Evolutionary conservation across 2,797 vertebrate species (phyloP).

Genomic region (Gymnothorax javanicus): DNA sequence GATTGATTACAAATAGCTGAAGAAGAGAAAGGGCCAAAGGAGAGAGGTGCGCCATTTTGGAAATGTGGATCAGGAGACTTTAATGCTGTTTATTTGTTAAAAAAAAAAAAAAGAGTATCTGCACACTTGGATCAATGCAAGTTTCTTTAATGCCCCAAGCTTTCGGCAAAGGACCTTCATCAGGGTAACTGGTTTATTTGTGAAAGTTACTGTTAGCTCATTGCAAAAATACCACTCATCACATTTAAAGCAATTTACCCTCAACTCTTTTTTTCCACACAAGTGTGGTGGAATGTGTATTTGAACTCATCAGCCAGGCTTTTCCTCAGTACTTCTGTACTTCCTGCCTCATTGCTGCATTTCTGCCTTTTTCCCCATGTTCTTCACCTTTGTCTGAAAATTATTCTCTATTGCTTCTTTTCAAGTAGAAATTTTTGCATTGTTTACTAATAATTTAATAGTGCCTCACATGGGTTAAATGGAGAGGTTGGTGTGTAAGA

Average conservation of each 20-base stretch:
- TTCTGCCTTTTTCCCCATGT: background rate
- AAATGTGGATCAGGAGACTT: background rate
- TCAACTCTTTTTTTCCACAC: background rate
- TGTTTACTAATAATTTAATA: no score
- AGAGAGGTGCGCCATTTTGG: background rate
- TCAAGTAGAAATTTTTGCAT: no score
- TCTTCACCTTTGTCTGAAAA: background rate
- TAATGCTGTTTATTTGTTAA: background rate
- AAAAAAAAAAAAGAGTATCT: no score
- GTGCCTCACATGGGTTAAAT: background rate
- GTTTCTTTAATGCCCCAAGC: no score
- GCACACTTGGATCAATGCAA: no score
- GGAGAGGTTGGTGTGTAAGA: background rate
- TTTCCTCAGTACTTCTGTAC: background rate
- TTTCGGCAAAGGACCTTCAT: no score
- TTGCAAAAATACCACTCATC: background rate
- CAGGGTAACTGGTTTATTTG: no score
- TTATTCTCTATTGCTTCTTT: background rate
- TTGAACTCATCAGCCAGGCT: background rate
- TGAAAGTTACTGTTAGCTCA: background rate
- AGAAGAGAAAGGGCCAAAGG: conserved; percentile 7
- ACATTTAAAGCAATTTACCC: background rate
- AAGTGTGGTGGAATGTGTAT: background rate
- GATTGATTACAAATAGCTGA: conserved; percentile 17
- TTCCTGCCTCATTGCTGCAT: background rate